Conservation (phyloP, 2,113 vertebrate species). For the Tympanuchus pallidicinctus region DNA sequence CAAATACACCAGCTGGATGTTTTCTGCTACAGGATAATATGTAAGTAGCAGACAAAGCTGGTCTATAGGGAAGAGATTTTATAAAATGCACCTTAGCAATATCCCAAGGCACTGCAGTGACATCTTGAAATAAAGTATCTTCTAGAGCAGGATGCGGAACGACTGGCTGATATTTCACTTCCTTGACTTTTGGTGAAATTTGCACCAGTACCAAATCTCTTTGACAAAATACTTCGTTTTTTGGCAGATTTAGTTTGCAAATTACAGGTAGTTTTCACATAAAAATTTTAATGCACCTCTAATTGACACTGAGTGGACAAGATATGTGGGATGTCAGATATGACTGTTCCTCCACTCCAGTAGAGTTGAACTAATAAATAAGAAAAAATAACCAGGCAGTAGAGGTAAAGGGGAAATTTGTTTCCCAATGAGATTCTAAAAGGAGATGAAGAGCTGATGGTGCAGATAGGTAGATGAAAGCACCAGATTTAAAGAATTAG, state of each 20-base stretch:
- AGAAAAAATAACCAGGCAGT: not conserved
- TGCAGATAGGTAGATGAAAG: not conserved
- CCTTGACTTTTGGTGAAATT: not conserved
- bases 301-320: not conserved
- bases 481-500: slow-evolving; percentile 20
- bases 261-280: not conserved
- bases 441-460: not conserved
- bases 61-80: not conserved
- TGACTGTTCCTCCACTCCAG: not conserved
- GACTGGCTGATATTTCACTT: not conserved
- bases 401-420: slow-evolving; percentile 21
- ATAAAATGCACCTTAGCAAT: not conserved
- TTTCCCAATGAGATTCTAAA: slow-evolving; percentile 39
- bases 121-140: not conserved
- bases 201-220: not conserved
- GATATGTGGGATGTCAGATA: not conserved
- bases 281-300: not conserved
- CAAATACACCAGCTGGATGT: not conserved
- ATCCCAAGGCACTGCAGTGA: not conserved
- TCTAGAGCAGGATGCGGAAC: not conserved
- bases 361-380: slow-evolving; percentile 18
- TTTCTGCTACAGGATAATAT: not conserved
- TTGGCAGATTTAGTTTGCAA: not conserved
- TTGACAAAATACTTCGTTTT: not conserved
- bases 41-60: not conserved